Base-by-base conservation (phyloP, 2,888 invertebrate genomes). In the Epirrhoe alternata region DNA sequence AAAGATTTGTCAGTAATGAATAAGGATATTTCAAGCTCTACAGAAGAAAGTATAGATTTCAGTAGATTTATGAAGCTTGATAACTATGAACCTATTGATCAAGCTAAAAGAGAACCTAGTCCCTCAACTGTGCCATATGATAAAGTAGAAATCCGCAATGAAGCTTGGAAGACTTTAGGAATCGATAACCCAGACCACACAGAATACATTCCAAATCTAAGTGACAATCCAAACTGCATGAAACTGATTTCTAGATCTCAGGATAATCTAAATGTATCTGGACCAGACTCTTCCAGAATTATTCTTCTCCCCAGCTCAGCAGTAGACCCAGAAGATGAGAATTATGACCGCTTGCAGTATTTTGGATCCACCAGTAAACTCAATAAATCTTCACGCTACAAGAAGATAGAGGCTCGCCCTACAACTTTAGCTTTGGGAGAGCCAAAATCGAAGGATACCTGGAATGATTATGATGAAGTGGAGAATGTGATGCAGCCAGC, bases 121-220 rank as follows among this genome's bases (percentile, higher is more conserved):
- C 88, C 89, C 63, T 83, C 86, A 57, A 85, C 86, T 62, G 87
- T 89, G 83, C 94, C 95, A 78, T 97, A 97, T 85, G 97, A 97
- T 80, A 94, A 95, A 80, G 95, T 97, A 31, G 97, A 97, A 89
- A 94, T 96, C 6, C 94, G 97, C 68, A 96, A 94, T 77, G 96
- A 97, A 77, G 97, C 97, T 7, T 97, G 97, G 97, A 95, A 95
- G 81, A 97, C 97, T 0, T 92, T 97, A 68, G 97, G 97, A 0
- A 94, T 97, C 17, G 95, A 95, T 79, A 95, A 96, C 58, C 94
- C 97, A 8, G 95, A 95, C 69, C 97, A 97, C 78, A 95, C 94
- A 0, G 97, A 97, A 82, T 92, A 90, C 69, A 89, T 89, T 58
- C 92, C 92, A 1, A 92, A 92, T 74, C 83, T 92, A 70, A 88